Evolutionary conservation across 30 jellyfish, hydroid and myxozoan species (phyloP).

Genomic region (Aurelia coerulea): DNA sequence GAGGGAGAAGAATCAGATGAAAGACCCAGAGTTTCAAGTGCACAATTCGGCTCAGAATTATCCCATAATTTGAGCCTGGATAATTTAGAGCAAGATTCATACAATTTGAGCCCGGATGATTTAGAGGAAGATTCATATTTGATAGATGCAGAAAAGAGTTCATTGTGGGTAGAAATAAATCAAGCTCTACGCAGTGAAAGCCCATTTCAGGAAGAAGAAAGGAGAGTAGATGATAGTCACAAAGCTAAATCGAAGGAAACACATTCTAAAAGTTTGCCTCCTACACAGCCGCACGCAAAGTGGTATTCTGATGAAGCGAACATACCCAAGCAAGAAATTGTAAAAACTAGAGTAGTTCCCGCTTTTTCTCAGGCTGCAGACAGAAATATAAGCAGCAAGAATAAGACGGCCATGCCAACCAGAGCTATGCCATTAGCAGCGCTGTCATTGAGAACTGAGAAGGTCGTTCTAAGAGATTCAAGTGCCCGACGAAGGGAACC

Average conservation of each 20-base stretch:
- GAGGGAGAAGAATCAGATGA: neutral
- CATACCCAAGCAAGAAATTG: slow-evolving; percentile 8
- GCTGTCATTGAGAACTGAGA: neutral
- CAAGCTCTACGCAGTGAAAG: too few relatives aligned
- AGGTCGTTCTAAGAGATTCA: neutral
- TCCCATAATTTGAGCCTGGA: neutral
- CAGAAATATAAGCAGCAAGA: neutral
- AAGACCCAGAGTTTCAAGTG: slow-evolving; percentile 40
- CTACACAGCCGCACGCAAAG: neutral
- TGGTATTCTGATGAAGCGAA: neutral
- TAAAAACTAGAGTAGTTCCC: slow-evolving; percentile 51
- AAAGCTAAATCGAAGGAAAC: neutral
- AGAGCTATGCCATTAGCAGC: neutral
- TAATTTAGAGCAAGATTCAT: neutral
- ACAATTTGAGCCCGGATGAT: neutral
- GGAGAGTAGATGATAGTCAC: neutral
- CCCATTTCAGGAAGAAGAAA: neutral
- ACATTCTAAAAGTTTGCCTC: neutral
- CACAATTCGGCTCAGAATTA: slow-evolving; percentile 8
- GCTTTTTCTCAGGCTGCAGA: neutral
- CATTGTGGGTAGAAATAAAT: neutral
- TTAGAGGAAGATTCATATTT: neutral
- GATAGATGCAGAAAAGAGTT: neutral
- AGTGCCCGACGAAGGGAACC: neutral
- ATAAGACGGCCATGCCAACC: neutral